Percentiles rank a stretch among this genome's conserved stretches.
phyloP scores from a whole-genome alignment of 37 sponge, comb jelly and placozoan genomes.

The Petrosia ficiformis region DNA sequence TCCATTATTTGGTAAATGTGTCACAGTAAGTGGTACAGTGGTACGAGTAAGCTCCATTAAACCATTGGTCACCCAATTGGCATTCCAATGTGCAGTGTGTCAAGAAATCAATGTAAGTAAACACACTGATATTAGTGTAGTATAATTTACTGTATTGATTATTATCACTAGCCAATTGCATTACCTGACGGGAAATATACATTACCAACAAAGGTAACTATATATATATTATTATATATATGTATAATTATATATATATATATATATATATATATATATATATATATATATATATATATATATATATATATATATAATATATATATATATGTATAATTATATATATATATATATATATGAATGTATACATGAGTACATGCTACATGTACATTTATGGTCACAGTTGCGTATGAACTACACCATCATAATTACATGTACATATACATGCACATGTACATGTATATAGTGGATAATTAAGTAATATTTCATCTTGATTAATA shows the following conservation, averaged over 20 bases:
- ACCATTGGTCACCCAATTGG: slow-evolving; percentile 87
- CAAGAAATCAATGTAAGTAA: slow-evolving; percentile 27
- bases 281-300: too few species aligned
- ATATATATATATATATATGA: too few species aligned
- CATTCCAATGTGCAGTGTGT: slow-evolving; percentile 83
- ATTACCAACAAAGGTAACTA: slow-evolving; percentile 70
- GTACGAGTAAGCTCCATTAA: slow-evolving; percentile 87
- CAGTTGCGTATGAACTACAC: too few species aligned
- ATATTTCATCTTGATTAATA: too few species aligned
- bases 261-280: not conserved
- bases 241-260: not conserved
- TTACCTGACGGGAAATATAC: slow-evolving; percentile 91
- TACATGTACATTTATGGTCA: too few species aligned
- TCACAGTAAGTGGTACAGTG: slow-evolving; percentile 88
- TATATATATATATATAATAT: too few species aligned
- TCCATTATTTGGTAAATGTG: slow-evolving; percentile 78
- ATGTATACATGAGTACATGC: too few species aligned
- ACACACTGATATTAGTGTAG: not conserved
- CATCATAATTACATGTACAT: too few species aligned
- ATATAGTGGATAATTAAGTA: too few species aligned
- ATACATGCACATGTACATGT: too few species aligned
- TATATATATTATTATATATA: not conserved
- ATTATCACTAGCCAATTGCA: not conserved
- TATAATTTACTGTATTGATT: not conserved
- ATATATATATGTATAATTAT: too few species aligned